Evolutionary conservation across 1,140 invertebrate species (phyloP), one percentile per base, ranked within the genome.

Genomic region (Cotesia vestalis): DNA sequence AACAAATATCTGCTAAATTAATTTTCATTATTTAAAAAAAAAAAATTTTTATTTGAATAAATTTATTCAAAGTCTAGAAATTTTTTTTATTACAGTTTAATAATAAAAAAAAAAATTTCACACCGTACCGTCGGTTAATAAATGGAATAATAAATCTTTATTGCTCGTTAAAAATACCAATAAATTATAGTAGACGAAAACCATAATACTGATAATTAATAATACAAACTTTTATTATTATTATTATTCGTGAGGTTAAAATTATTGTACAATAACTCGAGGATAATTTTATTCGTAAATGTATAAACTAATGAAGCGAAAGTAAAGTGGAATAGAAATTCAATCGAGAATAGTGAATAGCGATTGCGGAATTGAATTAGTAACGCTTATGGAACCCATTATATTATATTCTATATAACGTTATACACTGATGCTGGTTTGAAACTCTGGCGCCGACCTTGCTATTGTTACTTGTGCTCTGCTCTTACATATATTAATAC

Each of bases 401-500:
- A 59, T 59, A 62, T 60, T 63, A 67, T 68, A 52, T 66, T 66
- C 40, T 40, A 46, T 46, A 46, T 46, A 9, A 27, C 27, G 1
- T 11, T 46, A 5, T 46, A 46, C 11, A 9, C 40, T 46, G 11
- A 6, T 59, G 66, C 53, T 20, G 59, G 66, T 68, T 68, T 60
- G 35, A 66, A 66, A 66, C 46, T 66, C 64, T 55, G 64, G 64
- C 66, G 55, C 53, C 66, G 66, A 68, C 66, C 66, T 68, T 46
- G 59, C 51, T 59, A 34, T 36, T 46, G 40, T 8, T 46, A 46
- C 40, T 46, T 40, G 38, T 8, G 38, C 38, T 40, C 38, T 40
- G 38, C 9, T 40, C 38, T 40, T 27, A 27, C 27, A 27, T 27
- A 27, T 27, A 27, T 27, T 27, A 27, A 27, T 27, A 27, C 27